phyloP scores from a whole-genome alignment of 35 echinoderm and acorn worm genomes.

The Strongylocentrotus purpuratus region DNA sequence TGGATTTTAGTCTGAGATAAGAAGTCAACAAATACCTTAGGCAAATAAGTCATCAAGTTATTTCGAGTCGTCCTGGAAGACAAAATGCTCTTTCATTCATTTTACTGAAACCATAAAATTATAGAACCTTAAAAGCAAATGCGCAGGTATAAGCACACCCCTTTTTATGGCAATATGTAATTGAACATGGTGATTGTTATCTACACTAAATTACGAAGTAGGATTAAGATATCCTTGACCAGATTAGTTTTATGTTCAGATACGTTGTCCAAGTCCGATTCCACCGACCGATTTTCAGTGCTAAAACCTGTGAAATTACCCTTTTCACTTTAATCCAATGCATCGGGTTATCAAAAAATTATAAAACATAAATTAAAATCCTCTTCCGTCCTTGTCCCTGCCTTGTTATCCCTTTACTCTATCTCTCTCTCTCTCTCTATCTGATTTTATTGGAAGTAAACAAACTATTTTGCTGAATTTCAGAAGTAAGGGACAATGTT shows the following conservation, averaged over 20 bases:
- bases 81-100: neutral
- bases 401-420: neutral
- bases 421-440: neutral
- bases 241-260: neutral
- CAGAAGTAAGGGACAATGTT: neutral
- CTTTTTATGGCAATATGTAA: neutral
- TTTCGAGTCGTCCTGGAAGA: neutral
- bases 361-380: neutral
- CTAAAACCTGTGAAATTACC: neutral
- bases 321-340: neutral
- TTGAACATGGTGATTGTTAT: neutral
- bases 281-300: neutral
- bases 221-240: neutral
- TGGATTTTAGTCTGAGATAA: conserved; percentile 33
- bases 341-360: too few species aligned
- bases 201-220: neutral
- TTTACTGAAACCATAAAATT: neutral
- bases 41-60: conserved; percentile 31
- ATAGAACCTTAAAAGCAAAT: neutral
- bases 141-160: neutral
- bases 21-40: conserved; percentile 45
- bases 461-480: neutral
- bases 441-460: neutral
- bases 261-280: neutral
- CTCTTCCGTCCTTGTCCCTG: neutral